phyloP scores from a whole-genome alignment of 2,113 vertebrate species.

The rabbit (Oryctolagus cuniculus) region mOryCun1.1 NC_091433.1:56393001-56393500 shows the following conservation, averaged over 20 bases:
- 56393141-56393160: slow-evolving; percentile 59
- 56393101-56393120: slow-evolving; percentile 65
- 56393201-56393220: slow-evolving; percentile 74
- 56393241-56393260: slow-evolving; percentile 57
- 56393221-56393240: slow-evolving; percentile 58
- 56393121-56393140: slow-evolving; percentile 48
- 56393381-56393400: background rate
- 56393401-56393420: slow-evolving; percentile 17
- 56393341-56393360: slow-evolving; percentile 28
- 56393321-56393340: slow-evolving; percentile 30
- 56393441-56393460: background rate
- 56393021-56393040: slow-evolving; percentile 61
- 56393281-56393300: slow-evolving; percentile 58
- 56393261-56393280: slow-evolving; percentile 55
- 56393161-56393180: slow-evolving; percentile 62
- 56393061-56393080: slow-evolving; percentile 70
- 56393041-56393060: slow-evolving; percentile 76
- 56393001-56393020: slow-evolving; percentile 54
- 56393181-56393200: slow-evolving; percentile 52
- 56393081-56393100: slow-evolving; percentile 75
- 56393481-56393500: background rate
- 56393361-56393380: background rate
- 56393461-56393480: background rate
- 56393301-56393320: slow-evolving; percentile 27
- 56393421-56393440: background rate